Evolutionary conservation across 2,797 vertebrate genomes (phyloP).

Genomic region (Brotula barbata): DNA sequence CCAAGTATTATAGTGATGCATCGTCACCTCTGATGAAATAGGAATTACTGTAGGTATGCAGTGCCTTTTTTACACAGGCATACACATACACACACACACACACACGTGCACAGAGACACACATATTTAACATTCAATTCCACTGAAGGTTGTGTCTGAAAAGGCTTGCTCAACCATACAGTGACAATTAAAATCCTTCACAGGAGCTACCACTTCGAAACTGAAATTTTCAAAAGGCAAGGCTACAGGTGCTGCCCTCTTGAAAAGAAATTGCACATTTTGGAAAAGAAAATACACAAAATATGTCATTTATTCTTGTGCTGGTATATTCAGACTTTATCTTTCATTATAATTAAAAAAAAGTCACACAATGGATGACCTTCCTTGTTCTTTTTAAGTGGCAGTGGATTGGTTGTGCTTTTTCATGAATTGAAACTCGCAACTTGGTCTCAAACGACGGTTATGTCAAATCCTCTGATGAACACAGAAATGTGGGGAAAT

Average conservation of each 20-base stretch:
- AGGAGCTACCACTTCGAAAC: slow-evolving; percentile 29
- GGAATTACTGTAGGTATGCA: not conserved
- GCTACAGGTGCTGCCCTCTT: slow-evolving; percentile 35
- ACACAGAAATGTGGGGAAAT: not conserved
- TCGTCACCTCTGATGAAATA: not conserved
- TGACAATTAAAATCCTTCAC: slow-evolving; percentile 46
- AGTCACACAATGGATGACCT: slow-evolving; percentile 31
- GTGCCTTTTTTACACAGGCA: not conserved
- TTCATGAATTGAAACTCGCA: slow-evolving; percentile 36
- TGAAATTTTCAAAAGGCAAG: slow-evolving; percentile 44
- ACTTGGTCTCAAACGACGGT: slow-evolving; percentile 19
- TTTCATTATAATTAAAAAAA: slow-evolving; percentile 35
- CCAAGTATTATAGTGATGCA: too few species aligned
- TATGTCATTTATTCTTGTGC: slow-evolving; percentile 33
- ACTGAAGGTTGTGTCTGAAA: slow-evolving; percentile 22
- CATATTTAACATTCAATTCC: not conserved
- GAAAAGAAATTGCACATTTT: slow-evolving; percentile 15
- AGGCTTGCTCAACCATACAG: not conserved
- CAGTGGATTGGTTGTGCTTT: slow-evolving; percentile 45
- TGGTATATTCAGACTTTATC: slow-evolving; percentile 36
- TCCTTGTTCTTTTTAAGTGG: slow-evolving; percentile 42
- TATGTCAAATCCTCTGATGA: slow-evolving; percentile 9
- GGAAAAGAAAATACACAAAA: slow-evolving; percentile 38
- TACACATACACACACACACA: not conserved
- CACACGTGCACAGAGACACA: not conserved